These are phyloP conservation scores for Lacanobia oleracea DNA, from an alignment of 2,888 invertebrate genomes.

Conservation along the genomic window DNA sequence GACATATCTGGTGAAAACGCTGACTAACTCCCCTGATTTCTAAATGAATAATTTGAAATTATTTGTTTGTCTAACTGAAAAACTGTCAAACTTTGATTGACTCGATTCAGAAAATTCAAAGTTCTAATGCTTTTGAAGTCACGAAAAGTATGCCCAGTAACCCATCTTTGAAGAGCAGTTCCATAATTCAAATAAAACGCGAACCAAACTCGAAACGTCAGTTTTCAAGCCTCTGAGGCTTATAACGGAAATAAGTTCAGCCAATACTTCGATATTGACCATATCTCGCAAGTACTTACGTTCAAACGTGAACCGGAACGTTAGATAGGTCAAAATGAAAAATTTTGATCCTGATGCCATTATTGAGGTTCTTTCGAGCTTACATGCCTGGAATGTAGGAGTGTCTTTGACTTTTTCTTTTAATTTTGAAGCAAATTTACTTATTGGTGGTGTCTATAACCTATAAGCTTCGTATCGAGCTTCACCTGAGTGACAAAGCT, in stretches of 20 bases:
- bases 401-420: neutral
- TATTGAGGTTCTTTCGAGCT: slow-evolving; percentile 21
- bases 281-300: slow-evolving; percentile 25
- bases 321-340: slow-evolving; percentile 38
- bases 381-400: neutral
- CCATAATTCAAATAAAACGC: neutral
- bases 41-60: too few species aligned
- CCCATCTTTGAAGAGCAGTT: neutral
- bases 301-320: slow-evolving; percentile 15
- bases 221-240: neutral
- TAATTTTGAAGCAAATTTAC: slow-evolving; percentile 5
- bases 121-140: neutral
- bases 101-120: neutral
- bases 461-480: too few species aligned
- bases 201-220: neutral
- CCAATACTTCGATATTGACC: slow-evolving; percentile 40
- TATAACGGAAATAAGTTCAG: slow-evolving; percentile 29
- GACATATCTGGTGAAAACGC: too few species aligned
- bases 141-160: neutral
- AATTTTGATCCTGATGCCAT: slow-evolving; percentile 10
- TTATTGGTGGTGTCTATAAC: neutral
- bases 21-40: neutral
- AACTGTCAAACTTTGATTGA: neutral
- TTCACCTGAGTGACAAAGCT: too few species aligned
- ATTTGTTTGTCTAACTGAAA: neutral